A percentile compares a stretch with the other conserved stretches of the same genome.
Evolutionary conservation across 1,140 invertebrate genomes (phyloP).

Genomic region (Drosophila pectinifera): DNA sequence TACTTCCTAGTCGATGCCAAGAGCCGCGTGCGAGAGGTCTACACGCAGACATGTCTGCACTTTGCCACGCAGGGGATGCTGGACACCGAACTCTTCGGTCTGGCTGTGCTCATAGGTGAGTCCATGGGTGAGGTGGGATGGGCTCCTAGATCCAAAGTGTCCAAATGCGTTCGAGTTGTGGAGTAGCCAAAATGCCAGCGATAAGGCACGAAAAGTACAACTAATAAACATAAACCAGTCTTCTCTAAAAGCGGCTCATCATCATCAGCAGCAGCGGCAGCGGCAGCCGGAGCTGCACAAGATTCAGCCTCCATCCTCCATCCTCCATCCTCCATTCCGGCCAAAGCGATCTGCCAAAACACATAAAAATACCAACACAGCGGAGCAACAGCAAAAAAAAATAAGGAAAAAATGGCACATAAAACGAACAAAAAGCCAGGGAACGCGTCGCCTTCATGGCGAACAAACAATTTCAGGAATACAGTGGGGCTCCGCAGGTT

Average conservation of each 20-base stretch:
- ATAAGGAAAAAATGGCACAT: conserved; percentile 57
- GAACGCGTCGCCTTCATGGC: conserved; percentile 70
- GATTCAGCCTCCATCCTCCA: conserved; percentile 29
- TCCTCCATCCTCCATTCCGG: conserved; percentile 23
- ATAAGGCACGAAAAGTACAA: conserved; percentile 80
- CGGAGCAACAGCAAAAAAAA: conserved; percentile 21
- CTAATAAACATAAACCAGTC: conserved; percentile 84
- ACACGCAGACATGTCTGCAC: conserved; percentile 92
- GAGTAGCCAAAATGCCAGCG: conserved; percentile 58
- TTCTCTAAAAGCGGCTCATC: conserved; percentile 80
- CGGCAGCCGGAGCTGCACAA: conserved; percentile 14
- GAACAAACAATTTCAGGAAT: conserved; percentile 80
- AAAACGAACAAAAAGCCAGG: conserved; percentile 65
- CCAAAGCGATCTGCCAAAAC: conserved; percentile 71
- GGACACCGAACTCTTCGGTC: conserved; percentile 93
- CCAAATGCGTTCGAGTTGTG: conserved; percentile 24
- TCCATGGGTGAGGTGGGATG: conserved; percentile 21
- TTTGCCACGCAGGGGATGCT: conserved; percentile 91
- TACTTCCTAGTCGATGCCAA: conserved; percentile 89
- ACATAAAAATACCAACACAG: conserved; percentile 78
- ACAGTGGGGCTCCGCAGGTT: conserved; percentile 37
- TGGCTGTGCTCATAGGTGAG: conserved; percentile 92
- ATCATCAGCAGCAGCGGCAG: conserved; percentile 45
- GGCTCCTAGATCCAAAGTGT: neutral
- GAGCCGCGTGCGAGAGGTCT: conserved; percentile 93